A percentile compares a stretch with the other conserved stretches of the same genome.
Conservation (phyloP, 2,797 vertebrate species). For the Cuculus canorus region DNA sequence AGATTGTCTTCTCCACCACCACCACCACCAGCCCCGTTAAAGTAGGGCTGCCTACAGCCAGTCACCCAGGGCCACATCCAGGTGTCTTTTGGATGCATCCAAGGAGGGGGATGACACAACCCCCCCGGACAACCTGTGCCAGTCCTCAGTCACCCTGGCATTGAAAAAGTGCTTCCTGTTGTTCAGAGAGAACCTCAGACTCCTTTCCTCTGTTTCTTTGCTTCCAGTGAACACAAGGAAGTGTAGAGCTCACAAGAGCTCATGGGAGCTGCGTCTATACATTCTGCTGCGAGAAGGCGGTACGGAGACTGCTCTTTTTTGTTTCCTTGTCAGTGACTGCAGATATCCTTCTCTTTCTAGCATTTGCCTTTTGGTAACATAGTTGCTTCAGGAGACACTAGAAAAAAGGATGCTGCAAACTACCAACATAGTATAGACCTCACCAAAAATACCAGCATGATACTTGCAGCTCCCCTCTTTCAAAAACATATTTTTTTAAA, state of each 20-base stretch:
- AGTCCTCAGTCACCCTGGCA: not conserved
- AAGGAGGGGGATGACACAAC: not conserved
- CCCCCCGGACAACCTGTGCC: not conserved
- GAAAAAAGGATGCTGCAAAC: not conserved
- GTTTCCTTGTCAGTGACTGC: not conserved
- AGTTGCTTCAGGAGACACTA: not conserved
- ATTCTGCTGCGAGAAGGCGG: not conserved
- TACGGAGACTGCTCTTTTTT: not conserved
- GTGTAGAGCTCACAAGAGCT: not conserved
- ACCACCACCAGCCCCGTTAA: too few species aligned
- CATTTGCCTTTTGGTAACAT: not conserved
- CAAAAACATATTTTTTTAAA: not conserved
- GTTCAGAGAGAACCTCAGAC: not conserved
- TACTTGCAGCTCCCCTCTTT: not conserved
- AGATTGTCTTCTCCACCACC: not conserved
- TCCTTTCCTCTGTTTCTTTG: not conserved
- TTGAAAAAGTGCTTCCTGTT: not conserved
- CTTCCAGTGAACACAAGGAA: not conserved
- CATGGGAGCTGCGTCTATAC: not conserved
- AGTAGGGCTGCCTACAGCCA: not conserved
- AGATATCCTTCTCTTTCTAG: not conserved
- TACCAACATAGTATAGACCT: not conserved
- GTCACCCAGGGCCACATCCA: not conserved
- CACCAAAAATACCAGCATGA: not conserved
- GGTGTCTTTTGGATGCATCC: not conserved